phyloP scores from a whole-genome alignment of 2,888 invertebrate species.

The Timandra comae region DNA sequence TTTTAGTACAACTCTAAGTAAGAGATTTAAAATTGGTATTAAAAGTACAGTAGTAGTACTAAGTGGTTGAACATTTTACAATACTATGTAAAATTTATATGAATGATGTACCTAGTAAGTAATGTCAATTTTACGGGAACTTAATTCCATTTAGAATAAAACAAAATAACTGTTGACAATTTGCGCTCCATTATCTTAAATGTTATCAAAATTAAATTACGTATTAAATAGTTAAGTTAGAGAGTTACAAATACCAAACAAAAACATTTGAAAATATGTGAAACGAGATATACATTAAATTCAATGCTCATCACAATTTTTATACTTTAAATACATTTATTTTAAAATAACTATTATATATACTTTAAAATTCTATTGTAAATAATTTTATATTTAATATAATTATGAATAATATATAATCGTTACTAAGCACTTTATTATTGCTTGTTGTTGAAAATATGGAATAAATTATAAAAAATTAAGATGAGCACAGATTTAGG shows the following conservation, averaged over 20 bases:
- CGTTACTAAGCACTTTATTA: constrained; percentile 31
- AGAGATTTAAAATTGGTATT: constrained; percentile 54
- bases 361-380: constrained; percentile 20
- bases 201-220: constrained; percentile 28
- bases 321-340: constrained; percentile 16
- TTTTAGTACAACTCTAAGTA: constrained; percentile 55
- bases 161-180: constrained; percentile 30
- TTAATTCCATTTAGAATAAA: constrained; percentile 69
- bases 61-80: constrained; percentile 47
- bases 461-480: constrained; percentile 33
- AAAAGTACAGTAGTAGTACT: constrained; percentile 42
- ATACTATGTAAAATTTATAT: constrained; percentile 45
- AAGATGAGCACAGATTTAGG: constrained; percentile 61
- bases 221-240: constrained; percentile 30
- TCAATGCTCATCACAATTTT: constrained; percentile 64
- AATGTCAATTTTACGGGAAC: constrained; percentile 59
- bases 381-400: constrained; percentile 23
- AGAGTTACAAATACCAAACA: constrained; percentile 32
- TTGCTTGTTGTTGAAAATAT: constrained; percentile 25
- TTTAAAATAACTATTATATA: constrained; percentile 16
- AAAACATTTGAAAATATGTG: constrained; percentile 74
- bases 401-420: constrained; percentile 20
- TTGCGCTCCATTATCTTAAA: constrained; percentile 35
- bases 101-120: constrained; percentile 38
- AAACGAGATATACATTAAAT: constrained; percentile 57